Evolutionary conservation across 2,797 vertebrate species (phyloP), one percentile per base, ranked within the genome.

Genomic region (Falco cherrug): DNA sequence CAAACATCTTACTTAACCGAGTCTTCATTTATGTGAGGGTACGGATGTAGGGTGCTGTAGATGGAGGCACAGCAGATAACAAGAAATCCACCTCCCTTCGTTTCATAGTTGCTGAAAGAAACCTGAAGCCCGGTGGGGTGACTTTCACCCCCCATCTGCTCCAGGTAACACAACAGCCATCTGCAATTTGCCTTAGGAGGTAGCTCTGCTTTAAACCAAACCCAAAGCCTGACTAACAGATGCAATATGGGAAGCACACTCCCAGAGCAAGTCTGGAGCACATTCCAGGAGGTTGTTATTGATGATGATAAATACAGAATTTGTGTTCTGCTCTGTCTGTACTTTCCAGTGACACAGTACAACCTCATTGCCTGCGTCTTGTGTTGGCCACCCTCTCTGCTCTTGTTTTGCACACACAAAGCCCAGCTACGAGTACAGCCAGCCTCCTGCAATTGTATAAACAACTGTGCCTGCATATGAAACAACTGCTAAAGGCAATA

Each of bases 181-280:
- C 56, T 89, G 84, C 90, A 74, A n/a, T 88, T 86, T 83, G 71
- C 84, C 78, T 91, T 89, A 15, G 91, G 59, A 95, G 76, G 85
- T 26, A 45, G 82, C 83, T 84, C 43, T 0, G 14, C 89, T 93
- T 88, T 79, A 84, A 88, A 94, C 60, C 87, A 91, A 87, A 50
- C 74, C 48, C 28, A 79, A 63, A 82, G 51, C 54, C 48, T 56
- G 45, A 59, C 50, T 21, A 87, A 51, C n/a, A 95, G 35, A 93
- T 33, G 33, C 37, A 86, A 28, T 16, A 56, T 17, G 28, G 82
- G 68, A 63, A 87, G 29, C 26, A 22, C 2, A 1, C n/a, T 95
- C 82, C 37, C 35, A 31, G 70, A 64, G 50, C 20, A 85, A 39
- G 33, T 22, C 56, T 57, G 75, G 81, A 84, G 60, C 45, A 73